Percentiles rank a stretch among this genome's conserved stretches.
phyloP scores from a whole-genome alignment of 2,888 invertebrate species.

The Polylopha cassiicola region DNA sequence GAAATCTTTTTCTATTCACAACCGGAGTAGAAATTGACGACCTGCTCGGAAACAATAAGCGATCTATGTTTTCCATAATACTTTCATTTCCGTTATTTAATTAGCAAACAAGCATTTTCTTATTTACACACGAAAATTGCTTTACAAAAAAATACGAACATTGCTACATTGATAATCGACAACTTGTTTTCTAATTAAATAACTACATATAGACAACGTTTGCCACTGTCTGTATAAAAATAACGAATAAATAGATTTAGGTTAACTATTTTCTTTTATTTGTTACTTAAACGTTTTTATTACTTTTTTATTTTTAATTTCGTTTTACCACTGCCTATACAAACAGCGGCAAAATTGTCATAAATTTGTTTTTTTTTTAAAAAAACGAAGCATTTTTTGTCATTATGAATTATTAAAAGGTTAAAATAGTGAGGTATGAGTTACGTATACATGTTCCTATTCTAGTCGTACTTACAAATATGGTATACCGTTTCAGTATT shows the following conservation, averaged over 20 bases:
- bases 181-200: constrained; percentile 18
- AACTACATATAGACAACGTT: constrained; percentile 1
- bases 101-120: constrained; percentile 10
- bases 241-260: too few species aligned
- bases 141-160: constrained; percentile 8
- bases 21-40: constrained; percentile 52
- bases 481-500: constrained; percentile 25
- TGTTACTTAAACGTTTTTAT: too few species aligned
- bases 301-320: too few species aligned
- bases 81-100: constrained; percentile 9
- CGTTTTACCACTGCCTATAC: too few species aligned
- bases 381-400: constrained; percentile 20
- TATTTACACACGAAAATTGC: constrained; percentile 12
- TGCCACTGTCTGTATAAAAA: constrained; percentile 10
- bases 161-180: constrained; percentile 9
- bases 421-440: constrained; percentile 77
- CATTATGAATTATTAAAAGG: constrained; percentile 33
- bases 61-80: too few species aligned
- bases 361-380: constrained; percentile 22
- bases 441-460: constrained; percentile 80
- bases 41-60: background rate
- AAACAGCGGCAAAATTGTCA: too few species aligned
- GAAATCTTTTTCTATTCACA: constrained; percentile 42
- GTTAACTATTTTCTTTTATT: too few species aligned
- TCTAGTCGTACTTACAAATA: constrained; percentile 20